These are phyloP conservation scores for Callaeas wilsoni DNA, from an alignment of 2,113 vertebrate species.

Conservation along the genomic window DNA sequence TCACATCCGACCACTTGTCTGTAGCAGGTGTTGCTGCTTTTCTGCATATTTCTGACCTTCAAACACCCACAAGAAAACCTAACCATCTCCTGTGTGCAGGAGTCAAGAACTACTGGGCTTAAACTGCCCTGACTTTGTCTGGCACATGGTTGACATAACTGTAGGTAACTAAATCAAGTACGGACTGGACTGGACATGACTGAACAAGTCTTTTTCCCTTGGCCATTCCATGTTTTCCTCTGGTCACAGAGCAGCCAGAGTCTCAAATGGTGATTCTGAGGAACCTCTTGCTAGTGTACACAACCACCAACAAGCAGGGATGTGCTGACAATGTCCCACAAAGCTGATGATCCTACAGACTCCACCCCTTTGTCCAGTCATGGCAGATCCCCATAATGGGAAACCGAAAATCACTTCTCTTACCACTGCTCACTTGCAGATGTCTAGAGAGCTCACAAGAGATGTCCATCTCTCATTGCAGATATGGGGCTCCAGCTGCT, in stretches of 20 bases:
- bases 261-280: background rate
- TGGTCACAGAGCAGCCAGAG: background rate
- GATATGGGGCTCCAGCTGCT: background rate
- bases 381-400: background rate
- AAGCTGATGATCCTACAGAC: background rate
- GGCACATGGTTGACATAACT: background rate
- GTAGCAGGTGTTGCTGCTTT: background rate
- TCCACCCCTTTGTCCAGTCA: background rate
- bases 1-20: background rate
- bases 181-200: background rate
- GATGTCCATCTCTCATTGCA: background rate
- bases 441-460: background rate
- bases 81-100: background rate
- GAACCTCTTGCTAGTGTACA: background rate
- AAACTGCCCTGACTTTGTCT: background rate
- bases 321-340: background rate
- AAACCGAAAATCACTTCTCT: background rate
- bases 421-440: accelerated
- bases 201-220: background rate
- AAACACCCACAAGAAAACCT: background rate
- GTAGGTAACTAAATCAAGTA: background rate
- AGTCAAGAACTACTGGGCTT: background rate
- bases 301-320: background rate
- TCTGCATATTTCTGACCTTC: background rate
- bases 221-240: background rate